A percentile compares a stretch with the other conserved stretches of the same genome.
These are phyloP conservation scores for Neomorphus geoffroyi DNA, from an alignment of 2,797 vertebrate genomes.

Conservation along the genomic window DNA sequence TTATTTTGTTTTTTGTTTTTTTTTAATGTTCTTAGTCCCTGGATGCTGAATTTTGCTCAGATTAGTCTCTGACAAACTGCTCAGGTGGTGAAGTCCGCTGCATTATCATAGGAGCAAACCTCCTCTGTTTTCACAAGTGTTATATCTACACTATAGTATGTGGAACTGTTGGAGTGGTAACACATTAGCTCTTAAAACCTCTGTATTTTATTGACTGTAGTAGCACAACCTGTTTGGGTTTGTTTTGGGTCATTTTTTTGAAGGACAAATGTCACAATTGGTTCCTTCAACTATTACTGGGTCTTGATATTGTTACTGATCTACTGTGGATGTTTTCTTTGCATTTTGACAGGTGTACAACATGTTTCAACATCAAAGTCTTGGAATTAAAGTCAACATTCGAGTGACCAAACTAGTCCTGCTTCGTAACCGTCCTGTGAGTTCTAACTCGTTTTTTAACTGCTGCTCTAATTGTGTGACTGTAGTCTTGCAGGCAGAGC, in stretches of 20 bases:
- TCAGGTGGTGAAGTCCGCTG: not conserved
- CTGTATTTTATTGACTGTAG: not conserved
- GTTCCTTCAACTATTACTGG: not conserved
- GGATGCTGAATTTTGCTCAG: not conserved
- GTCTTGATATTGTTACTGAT: not conserved
- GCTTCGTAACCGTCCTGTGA: conserved; percentile 91
- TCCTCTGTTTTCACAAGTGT: not conserved
- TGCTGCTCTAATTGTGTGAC: not conserved
- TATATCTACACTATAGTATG: not conserved
- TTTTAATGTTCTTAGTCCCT: not conserved
- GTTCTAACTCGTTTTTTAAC: conserved; percentile 13
- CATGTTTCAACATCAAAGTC: conserved; percentile 94
- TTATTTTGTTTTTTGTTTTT: too few species aligned
- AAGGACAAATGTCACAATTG: not conserved
- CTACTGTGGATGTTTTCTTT: not conserved
- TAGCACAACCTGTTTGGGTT: not conserved
- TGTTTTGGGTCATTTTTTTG: not conserved
- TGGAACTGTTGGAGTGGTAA: not conserved
- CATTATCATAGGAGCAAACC: not conserved
- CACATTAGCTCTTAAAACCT: not conserved
- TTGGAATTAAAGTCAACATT: conserved; percentile 90
- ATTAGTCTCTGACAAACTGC: not conserved
- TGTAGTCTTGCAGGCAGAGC: not conserved
- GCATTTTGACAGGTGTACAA: conserved; percentile 88
- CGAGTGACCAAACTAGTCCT: conserved; percentile 92